Base-by-base conservation (phyloP, 2,797 vertebrate species). In the Euthynnus affinis region DNA sequence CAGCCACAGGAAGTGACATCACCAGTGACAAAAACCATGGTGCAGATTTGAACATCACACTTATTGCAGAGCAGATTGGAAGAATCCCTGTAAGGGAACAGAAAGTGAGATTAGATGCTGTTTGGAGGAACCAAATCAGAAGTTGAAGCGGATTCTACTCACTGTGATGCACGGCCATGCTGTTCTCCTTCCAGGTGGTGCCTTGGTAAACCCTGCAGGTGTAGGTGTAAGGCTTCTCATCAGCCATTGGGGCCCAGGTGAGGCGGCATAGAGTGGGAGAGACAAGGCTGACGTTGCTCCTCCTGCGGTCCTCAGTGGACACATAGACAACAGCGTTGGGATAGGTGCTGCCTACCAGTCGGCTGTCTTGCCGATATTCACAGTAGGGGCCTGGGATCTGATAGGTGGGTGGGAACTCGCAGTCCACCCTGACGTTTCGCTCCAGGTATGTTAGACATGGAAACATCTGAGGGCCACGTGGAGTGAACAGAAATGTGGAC, bases 181-280 rank as follows among this genome's bases (percentile, higher is more conserved):
- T 96, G 90, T 95, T 96, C 91, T 96, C 96, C 78, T 95, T 95
- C 92, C 94, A 94, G 65, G 8, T 59, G 55, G 49, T 88, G 55
- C 95, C 95, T 82, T 96, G 95, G 81, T 95, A 95, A 13, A 96
- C 94, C 76, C 96, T 92, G 92, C 96, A 96, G 73, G 95, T 95
- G 90, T 95, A 96, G 49, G 94, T 95, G 88, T 94, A 95, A 4
- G 96, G 94, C 61, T 90, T 94, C 75, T 96, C 94, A 1, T 96
- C 95, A 0, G 92, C 91, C 92, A 96, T 25, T 0, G 95, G 95
- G 25, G 95, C 95, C 94, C 95, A 96, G 70, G 89, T 95, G 82
- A 96, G 95, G 52, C 96, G 95, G 80, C 96, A 96, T 76, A 95
- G 84, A 27, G 80, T 93, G 27, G 94, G 91, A 17, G 37, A 53